A percentile compares a stretch with the other conserved stretches of the same genome.
Evolutionary conservation across 2,113 vertebrate genomes (phyloP).

Genomic region (Channa argus): DNA sequence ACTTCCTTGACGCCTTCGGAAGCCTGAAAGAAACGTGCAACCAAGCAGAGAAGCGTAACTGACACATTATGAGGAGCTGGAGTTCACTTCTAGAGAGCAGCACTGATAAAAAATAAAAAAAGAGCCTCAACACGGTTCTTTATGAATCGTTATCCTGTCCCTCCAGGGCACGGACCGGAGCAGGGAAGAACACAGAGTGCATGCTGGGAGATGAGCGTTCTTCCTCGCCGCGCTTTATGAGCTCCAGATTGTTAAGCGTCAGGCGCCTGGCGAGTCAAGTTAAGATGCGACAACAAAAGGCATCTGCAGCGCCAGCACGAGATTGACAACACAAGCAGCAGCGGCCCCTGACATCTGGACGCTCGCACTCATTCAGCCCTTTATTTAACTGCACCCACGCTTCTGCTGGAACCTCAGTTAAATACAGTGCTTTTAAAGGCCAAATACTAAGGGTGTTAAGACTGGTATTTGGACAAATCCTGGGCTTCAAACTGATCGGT

Average conservation of each 20-base stretch:
- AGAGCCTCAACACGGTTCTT: slow-evolving; percentile 6
- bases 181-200: slow-evolving; percentile 51
- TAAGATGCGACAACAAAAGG: slow-evolving; percentile 70
- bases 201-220: slow-evolving; percentile 61
- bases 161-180: slow-evolving; percentile 55
- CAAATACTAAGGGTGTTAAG: too few species aligned
- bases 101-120: slow-evolving; percentile 10
- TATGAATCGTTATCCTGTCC: slow-evolving; percentile 62
- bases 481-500: not conserved
- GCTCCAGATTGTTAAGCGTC: slow-evolving; percentile 75
- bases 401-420: not conserved
- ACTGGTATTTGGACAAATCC: not conserved
- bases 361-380: slow-evolving; percentile 11
- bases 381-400: slow-evolving; percentile 18
- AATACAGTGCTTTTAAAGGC: too few species aligned
- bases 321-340: slow-evolving; percentile 50
- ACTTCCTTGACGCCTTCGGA: slow-evolving; percentile 7
- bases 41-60: slow-evolving; percentile 16
- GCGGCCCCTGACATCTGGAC: slow-evolving; percentile 64
- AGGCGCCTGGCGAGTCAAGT: slow-evolving; percentile 62
- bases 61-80: slow-evolving; percentile 20
- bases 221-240: slow-evolving; percentile 47
- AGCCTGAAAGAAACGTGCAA: slow-evolving; percentile 34
- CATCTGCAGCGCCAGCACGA: slow-evolving; percentile 63
- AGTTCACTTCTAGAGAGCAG: slow-evolving; percentile 14